Evolutionary conservation across 2,888 invertebrate genomes (phyloP).

Genomic region (Helicoverpa assulta): DNA sequence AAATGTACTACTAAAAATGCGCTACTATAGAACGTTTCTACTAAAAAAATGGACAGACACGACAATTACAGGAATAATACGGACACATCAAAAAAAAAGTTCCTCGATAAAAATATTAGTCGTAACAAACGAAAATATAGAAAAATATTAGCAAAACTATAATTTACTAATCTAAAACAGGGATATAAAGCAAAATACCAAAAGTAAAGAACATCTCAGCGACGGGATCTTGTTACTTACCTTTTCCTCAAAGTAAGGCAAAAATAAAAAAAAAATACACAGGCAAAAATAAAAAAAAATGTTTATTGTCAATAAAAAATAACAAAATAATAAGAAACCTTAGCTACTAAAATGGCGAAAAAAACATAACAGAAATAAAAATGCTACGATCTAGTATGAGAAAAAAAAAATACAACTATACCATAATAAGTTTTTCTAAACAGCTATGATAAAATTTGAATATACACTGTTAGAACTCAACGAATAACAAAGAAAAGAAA

Average conservation of each 20-base stretch:
- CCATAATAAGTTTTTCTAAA: not conserved
- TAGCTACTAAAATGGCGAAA: not conserved
- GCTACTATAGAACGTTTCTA: not conserved
- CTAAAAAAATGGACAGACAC: not conserved
- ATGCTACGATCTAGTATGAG: not conserved
- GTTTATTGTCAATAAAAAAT: constrained; percentile 44
- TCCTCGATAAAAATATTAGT: not conserved
- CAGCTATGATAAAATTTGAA: not conserved
- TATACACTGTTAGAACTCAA: not conserved
- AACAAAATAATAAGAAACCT: constrained; percentile 12
- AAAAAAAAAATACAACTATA: constrained; percentile 15
- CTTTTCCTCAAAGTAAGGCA: constrained; percentile 6
- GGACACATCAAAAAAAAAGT: not conserved
- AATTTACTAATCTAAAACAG: not conserved
- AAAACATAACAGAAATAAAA: not conserved
- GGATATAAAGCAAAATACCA: not conserved
- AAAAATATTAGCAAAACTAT: not conserved
- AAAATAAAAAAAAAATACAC: constrained; percentile 44
- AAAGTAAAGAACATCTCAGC: not conserved
- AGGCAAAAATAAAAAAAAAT: constrained; percentile 46
- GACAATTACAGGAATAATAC: not conserved
- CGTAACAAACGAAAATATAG: not conserved
- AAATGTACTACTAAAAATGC: not conserved
- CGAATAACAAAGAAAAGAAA: not conserved
- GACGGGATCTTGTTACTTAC: constrained; percentile 29